phyloP scores from a whole-genome alignment of 2,888 invertebrate genomes.

The Augochlorella aurata region DNA sequence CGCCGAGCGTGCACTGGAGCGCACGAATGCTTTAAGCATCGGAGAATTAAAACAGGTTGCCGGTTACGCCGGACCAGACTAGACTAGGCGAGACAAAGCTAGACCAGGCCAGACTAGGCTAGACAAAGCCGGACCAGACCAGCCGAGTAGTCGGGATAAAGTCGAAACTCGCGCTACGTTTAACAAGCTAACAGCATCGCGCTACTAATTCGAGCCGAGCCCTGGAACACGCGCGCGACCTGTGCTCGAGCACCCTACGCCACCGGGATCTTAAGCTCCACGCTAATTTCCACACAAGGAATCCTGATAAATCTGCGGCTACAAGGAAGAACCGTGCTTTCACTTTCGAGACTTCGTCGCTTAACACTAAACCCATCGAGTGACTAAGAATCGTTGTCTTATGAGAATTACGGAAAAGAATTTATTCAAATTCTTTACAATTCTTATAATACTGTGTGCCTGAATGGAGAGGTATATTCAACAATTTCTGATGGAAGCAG shows the following conservation, averaged over 20 bases:
- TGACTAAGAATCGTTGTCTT: too few relatives aligned
- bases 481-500: too few relatives aligned
- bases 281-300: neutral
- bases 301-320: neutral
- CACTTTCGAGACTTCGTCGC: too few relatives aligned
- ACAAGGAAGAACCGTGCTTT: too few relatives aligned
- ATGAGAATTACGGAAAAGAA: too few relatives aligned
- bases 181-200: slow-evolving; percentile 47
- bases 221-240: slow-evolving; percentile 6
- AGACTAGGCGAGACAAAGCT: too few relatives aligned
- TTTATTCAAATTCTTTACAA: too few relatives aligned
- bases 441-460: too few relatives aligned
- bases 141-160: slow-evolving; percentile 30
- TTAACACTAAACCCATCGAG: too few relatives aligned
- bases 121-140: neutral
- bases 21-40: slow-evolving; percentile 14
- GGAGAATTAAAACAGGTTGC: slow-evolving; percentile 21
- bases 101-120: too few relatives aligned
- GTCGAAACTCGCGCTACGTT: slow-evolving; percentile 52
- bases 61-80: slow-evolving; percentile 26
- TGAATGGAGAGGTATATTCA: too few relatives aligned
- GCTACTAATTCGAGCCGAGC: slow-evolving; percentile 40
- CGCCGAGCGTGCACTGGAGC: slow-evolving; percentile 13
- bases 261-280: neutral
- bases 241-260: neutral